These are phyloP conservation scores for Protodeltote pygarga DNA, from an alignment of 2,888 invertebrate species.

Conservation along the genomic window DNA sequence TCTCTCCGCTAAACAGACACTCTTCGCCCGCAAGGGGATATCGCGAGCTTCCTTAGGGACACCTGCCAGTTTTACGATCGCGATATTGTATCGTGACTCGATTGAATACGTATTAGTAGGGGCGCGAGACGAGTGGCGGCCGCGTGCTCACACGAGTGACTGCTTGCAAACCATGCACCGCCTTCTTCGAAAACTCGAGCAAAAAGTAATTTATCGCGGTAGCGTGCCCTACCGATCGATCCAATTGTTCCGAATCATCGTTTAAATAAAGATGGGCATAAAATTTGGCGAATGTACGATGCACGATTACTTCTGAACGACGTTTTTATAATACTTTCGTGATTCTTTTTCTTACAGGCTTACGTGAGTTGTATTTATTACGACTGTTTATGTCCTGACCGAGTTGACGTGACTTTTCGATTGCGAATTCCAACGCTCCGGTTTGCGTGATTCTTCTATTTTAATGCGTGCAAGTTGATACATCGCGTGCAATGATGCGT, in stretches of 20 bases:
- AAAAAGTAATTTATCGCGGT: conserved; percentile 83
- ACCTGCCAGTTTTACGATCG: conserved; percentile 61
- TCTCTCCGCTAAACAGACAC: conserved; percentile 73
- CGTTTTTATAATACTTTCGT: conserved; percentile 62
- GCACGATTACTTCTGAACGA: conserved; percentile 61
- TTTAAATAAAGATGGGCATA: conserved; percentile 79
- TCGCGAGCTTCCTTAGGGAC: conserved; percentile 56
- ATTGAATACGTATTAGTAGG: conserved; percentile 23
- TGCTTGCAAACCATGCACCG: conserved; percentile 70
- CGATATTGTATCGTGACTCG: conserved; percentile 19
- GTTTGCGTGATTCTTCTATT: conserved; percentile 30
- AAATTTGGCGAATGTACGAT: conserved; percentile 73
- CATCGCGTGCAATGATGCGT: conserved; percentile 30
- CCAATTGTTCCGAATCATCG: conserved; percentile 62
- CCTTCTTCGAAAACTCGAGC: conserved; percentile 66
- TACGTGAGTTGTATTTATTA: conserved; percentile 37
- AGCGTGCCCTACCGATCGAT: conserved; percentile 81
- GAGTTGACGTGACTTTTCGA: conserved; percentile 40
- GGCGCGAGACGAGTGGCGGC: conserved; percentile 61
- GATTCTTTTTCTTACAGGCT: conserved; percentile 52
- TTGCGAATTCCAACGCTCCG: conserved; percentile 21
- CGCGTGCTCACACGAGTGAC: conserved; percentile 65
- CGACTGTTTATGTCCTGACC: conserved; percentile 27
- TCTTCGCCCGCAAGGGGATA: conserved; percentile 73
- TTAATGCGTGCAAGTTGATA: conserved; percentile 20